Conservation (phyloP, 2,113 vertebrate genomes). For the Myanophis thanlyinensis region DNA sequence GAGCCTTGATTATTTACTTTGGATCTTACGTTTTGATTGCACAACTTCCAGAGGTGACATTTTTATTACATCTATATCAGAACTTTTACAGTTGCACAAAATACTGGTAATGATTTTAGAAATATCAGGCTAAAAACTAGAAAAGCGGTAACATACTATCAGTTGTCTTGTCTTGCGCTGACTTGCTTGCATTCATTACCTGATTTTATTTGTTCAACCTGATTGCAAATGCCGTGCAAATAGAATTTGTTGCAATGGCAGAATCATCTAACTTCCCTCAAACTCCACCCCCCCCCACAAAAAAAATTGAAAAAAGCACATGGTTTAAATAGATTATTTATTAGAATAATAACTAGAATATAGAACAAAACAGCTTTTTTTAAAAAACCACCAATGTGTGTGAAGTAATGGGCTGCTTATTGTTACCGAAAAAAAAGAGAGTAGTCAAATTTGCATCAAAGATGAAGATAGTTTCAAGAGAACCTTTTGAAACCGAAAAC, state of each 20-base stretch:
- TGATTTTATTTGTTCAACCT: not conserved
- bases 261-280: not conserved
- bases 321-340: not conserved
- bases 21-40: not conserved
- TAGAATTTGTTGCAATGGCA: not conserved
- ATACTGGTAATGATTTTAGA: not conserved
- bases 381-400: not conserved
- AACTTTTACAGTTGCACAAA: not conserved
- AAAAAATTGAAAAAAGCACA: not conserved
- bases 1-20: not conserved
- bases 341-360: not conserved
- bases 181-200: not conserved
- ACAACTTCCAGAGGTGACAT: not conserved
- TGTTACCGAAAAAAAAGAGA: not conserved
- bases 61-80: not conserved
- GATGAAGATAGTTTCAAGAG: not conserved
- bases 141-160: not conserved
- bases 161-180: not conserved
- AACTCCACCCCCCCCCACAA: not conserved
- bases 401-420: not conserved
- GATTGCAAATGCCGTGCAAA: not conserved
- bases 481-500: not conserved
- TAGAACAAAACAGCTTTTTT: not conserved
- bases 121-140: not conserved
- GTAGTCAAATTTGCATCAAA: not conserved